A percentile compares a stretch with the other conserved stretches of the same genome.
phyloP scores from a whole-genome alignment of 2,113 vertebrate genomes.

The Empidonax alnorum region DNA sequence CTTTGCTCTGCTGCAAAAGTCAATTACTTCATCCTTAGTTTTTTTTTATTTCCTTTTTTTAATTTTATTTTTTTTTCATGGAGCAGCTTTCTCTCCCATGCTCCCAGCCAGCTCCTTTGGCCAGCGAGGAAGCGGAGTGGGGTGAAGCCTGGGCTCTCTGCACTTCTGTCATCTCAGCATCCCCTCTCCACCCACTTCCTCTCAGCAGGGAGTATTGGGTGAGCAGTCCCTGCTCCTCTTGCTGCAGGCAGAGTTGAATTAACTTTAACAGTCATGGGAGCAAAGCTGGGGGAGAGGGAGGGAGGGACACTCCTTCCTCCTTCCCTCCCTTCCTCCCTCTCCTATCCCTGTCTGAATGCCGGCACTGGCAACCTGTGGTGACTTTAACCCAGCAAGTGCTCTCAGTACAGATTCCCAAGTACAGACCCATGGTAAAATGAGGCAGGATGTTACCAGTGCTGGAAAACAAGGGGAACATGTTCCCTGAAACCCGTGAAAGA shows the following conservation, averaged over 20 bases:
- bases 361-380: neutral
- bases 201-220: constrained; percentile 12
- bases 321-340: neutral
- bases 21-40: constrained; percentile 25
- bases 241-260: neutral
- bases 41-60: neutral
- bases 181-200: constrained; percentile 11
- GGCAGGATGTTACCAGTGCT: neutral
- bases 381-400: neutral
- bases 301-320: neutral
- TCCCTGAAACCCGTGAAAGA: neutral
- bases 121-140: neutral
- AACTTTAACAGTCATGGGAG: neutral
- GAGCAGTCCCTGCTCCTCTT: neutral
- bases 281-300: neutral
- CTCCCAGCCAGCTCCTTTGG: constrained; percentile 54
- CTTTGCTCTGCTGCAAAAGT: constrained; percentile 40
- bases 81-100: constrained; percentile 51
- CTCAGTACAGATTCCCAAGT: neutral
- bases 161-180: constrained; percentile 19
- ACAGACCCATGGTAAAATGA: neutral
- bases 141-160: constrained; percentile 4
- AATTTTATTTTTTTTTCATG: neutral
- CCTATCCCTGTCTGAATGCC: neutral
- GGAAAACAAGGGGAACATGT: neutral